Conservation (phyloP, 2,797 vertebrate genomes). For the Esox lucius region DNA sequence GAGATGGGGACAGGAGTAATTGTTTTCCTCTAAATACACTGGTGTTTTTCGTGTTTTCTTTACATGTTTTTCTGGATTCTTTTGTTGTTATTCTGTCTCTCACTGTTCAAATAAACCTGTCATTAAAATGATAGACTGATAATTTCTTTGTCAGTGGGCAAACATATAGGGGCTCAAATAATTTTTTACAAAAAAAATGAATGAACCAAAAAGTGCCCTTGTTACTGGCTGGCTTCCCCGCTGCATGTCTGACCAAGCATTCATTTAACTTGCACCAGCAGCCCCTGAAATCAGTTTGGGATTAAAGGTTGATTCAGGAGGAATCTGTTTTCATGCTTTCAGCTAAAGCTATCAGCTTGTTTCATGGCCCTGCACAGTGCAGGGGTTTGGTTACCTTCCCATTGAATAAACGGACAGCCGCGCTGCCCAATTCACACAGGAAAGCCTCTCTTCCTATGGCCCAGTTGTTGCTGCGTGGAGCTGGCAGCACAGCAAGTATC, state of each 20-base stretch:
- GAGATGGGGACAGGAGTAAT: not conserved
- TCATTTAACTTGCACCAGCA: not conserved
- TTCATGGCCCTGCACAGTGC: slow-evolving; percentile 19
- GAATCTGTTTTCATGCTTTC: slow-evolving; percentile 42
- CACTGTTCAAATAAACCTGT: too few relatives aligned
- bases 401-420: slow-evolving; percentile 32
- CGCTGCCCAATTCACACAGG: slow-evolving; percentile 20
- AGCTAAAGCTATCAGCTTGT: slow-evolving; percentile 23
- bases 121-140: too few relatives aligned
- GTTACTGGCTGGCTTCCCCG: not conserved
- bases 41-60: too few relatives aligned
- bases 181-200: not conserved
- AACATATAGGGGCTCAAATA: not conserved
- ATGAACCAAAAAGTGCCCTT: not conserved
- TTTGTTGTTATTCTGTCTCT: too few relatives aligned
- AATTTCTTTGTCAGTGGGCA: too few relatives aligned
- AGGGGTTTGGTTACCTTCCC: slow-evolving; percentile 51
- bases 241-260: slow-evolving; percentile 25
- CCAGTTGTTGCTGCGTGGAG: slow-evolving; percentile 25
- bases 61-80: too few relatives aligned
- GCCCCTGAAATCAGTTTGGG: too few relatives aligned
- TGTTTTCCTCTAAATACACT: too few relatives aligned
- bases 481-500: slow-evolving; percentile 9
- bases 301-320: slow-evolving; percentile 31
- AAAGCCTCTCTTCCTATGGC: slow-evolving; percentile 32